phyloP scores from a whole-genome alignment of 2,113 vertebrate species.

The Phoenicopterus ruber region DNA sequence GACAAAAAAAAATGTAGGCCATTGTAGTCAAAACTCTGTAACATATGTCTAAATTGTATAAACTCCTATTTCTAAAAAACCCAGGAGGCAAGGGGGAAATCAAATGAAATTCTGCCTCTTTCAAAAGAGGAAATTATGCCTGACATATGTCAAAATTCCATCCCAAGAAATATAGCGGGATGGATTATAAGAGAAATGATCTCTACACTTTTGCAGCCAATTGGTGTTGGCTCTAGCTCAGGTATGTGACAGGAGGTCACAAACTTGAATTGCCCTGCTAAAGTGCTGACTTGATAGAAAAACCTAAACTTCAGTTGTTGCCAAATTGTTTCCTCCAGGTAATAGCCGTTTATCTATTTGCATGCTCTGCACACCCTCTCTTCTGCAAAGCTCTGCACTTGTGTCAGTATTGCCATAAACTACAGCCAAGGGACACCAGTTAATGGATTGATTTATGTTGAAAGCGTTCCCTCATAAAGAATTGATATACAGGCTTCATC shows the following conservation, averaged over 20 bases:
- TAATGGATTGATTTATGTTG: background rate
- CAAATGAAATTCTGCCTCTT: constrained; percentile 25
- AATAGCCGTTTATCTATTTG: background rate
- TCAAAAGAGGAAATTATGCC: constrained; percentile 40
- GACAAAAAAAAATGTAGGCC: background rate
- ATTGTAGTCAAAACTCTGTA: background rate
- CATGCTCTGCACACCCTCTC: background rate
- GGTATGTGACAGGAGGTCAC: constrained; percentile 53
- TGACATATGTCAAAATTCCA: constrained; percentile 51
- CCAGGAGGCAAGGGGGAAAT: background rate
- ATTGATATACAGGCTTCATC: background rate
- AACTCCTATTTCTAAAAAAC: background rate
- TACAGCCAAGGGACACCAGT: background rate
- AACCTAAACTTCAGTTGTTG: background rate
- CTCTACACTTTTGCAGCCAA: constrained; percentile 14
- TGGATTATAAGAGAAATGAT: constrained; percentile 42
- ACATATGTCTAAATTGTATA: background rate
- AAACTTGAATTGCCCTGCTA: constrained; percentile 32
- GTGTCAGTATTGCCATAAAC: background rate
- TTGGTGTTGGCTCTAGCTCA: constrained; percentile 47
- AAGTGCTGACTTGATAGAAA: constrained; percentile 58
- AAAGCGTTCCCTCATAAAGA: background rate
- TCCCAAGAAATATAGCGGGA: background rate
- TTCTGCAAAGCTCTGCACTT: background rate
- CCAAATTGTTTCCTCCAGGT: background rate